Evolutionary conservation across 2,888 invertebrate species (phyloP), one percentile per base, ranked within the genome.

Genomic region (Elegia similella): DNA sequence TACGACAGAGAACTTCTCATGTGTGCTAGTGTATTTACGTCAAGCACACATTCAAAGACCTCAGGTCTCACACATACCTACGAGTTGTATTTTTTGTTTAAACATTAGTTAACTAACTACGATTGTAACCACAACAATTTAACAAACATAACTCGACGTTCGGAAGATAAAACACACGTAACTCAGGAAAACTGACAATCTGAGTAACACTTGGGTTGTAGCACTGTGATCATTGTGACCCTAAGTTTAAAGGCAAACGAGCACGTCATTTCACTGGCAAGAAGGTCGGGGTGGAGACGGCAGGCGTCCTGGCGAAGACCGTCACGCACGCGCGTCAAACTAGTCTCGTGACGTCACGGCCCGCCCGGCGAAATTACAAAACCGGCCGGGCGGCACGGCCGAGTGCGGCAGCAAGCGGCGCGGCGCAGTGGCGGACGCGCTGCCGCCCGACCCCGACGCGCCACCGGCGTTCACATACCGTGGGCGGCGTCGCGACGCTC

Each of bases 341-440:
- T 88, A 90, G 90, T 90, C 73, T 88, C 80, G 78, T 90, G 90
- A 90, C 90, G 90, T 90, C 90, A 90, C 84, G 71, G 83, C 83
- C 84, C 76, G 87, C 83, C 86, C 86, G 88, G 89, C 88, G 73
- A 86, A 87, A 85, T 84, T 79, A 89, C 84, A 87, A 89, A 90
- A 89, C 90, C 88, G 88, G 89, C 88, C 86, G 80, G 78, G 77
- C 82, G 75, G 82, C 80, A 75, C 77, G 73, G 75, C 78, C 78
- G 78, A 76, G 75, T 73, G 76, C 73, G 77, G 73, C 78, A 73
- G 76, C 81, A 77, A 78, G 82, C 81, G 79, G 77, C 72, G 75
- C 77, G 74, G 83, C 86, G 89, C 88, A 88, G 89, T 88, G 88
- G 86, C 82, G 85, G 84, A 72, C 85, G 87, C 87, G 87, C 88